Evolutionary conservation across 2,888 invertebrate genomes (phyloP), one percentile per base, ranked within the genome.

Genomic region (Drosophila incognita): DNA sequence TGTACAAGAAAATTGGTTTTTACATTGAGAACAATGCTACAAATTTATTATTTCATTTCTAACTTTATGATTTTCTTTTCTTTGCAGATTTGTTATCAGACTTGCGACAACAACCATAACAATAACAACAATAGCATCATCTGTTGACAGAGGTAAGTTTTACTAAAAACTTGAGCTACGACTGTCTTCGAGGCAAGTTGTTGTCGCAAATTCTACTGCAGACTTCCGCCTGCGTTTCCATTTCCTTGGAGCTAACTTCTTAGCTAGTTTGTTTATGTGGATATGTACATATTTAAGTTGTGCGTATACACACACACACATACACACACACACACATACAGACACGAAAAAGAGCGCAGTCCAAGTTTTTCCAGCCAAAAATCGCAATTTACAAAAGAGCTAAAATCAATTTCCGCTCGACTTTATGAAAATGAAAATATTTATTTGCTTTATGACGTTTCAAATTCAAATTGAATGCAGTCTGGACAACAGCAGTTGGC

Each of bases 391-490:
- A 46, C 52, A 24, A 42, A 64, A 72, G 49, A 35, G 73, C 33
- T 58, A 10, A 72, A 73, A 56, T 74, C 72, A 74, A 73, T 73
- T 74, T 73, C 74, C 74, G 72, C 33, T 73, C 46, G 51, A 65
- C 49, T 73, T 52, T 56, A 52, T 66, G 66, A 74, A 64, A 72
- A 59, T 48, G 58, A 49, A 63, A 72, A 65, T 59, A 72, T 72
- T 72, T 74, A 66, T 59, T 72, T 74, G 74, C 65, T 31, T 64
- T 64, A 57, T 71, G 64, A 72, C 56, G 56, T 38, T 57, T 53
- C 36, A 52, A 64, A 64, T 71, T 64, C 64, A 64, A 73, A 73
- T 71, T 49, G 58, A 72, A 58, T 58, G 70, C 71, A 70, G 53
- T 35, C 33, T 40, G 29, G 24, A 40, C 31, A 48, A 13, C 63